phyloP scores from a whole-genome alignment of 2,888 invertebrate genomes.

The Clusia tigrina region DNA sequence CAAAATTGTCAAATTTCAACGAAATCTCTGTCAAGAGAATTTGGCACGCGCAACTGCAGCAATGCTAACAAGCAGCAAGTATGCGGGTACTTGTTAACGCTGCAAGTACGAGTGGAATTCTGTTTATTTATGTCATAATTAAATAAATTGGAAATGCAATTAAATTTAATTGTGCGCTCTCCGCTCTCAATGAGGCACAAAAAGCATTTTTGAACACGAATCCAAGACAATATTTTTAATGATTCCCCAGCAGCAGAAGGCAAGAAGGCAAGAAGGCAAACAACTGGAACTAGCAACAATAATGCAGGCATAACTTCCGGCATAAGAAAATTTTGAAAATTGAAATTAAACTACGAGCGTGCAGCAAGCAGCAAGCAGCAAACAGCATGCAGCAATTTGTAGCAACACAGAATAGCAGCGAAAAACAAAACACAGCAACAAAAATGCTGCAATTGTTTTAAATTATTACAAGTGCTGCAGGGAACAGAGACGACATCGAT shows the following conservation, averaged over 20 bases:
- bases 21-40: too few species aligned
- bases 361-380: not conserved
- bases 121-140: slow-evolving; percentile 51
- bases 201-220: slow-evolving; percentile 26
- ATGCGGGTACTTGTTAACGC: too few species aligned
- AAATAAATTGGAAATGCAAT: slow-evolving; percentile 58
- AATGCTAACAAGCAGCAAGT: too few species aligned
- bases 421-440: not conserved
- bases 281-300: not conserved
- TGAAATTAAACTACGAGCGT: not conserved
- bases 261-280: not conserved
- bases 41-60: too few species aligned
- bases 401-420: too few species aligned
- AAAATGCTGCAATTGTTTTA: slow-evolving; percentile 19
- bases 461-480: too few species aligned
- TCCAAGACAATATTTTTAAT: slow-evolving; percentile 11
- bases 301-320: not conserved
- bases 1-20: too few species aligned
- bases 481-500: too few species aligned
- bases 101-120: too few species aligned
- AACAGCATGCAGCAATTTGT: not conserved
- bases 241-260: not conserved
- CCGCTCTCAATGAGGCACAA: slow-evolving; percentile 24
- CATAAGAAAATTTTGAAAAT: not conserved
- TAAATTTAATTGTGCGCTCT: slow-evolving; percentile 44